Base-by-base conservation (phyloP, 2,113 vertebrate species). In the Neotoma lepida region DNA sequence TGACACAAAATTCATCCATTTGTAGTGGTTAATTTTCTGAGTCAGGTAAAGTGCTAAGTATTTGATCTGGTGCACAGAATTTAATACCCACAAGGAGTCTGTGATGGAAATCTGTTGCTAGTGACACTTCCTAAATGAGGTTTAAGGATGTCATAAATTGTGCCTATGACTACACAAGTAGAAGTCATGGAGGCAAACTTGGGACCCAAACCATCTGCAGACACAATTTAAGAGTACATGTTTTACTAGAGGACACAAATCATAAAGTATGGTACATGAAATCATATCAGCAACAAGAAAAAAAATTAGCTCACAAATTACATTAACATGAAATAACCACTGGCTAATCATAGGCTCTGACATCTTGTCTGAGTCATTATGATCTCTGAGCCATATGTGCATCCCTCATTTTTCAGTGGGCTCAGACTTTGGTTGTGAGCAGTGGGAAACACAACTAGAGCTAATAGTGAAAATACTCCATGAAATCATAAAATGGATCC, bases 161-260 rank as follows among this genome's bases (percentile, higher is more conserved):
- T 93, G 1, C 8, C 92, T 22, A n/a, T 78, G 46, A 30, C 56
- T 44, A 81, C 13, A n/a, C 9, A 64, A 41, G 10, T 84, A 84
- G 18, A 94, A 94, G 90, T 46, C 68, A 89, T 56, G n/a, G 35
- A 58, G 14, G 9, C 70, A 96, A 89, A 80, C 49, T 44, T 54
- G 28, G 71, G 80, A 80, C 13, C 33, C 30, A 94, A 49, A 74
- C 7, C 17, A 73, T 68, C 58, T 92, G 3, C 24, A 89, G 35
- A 14, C 39, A 64, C 24, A 94, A 89, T 22, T 82, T 70, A 58
- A 56, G 20, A 78, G 14, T 33, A 86, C n/a, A 76, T 88, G 26
- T 74, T 93, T 96, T 94, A 20, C 44, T 84, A 87, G 28, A 85
- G 3, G 10, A 33, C 66, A 12, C 28, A 91, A 77, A 6, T 93